phyloP scores from a whole-genome alignment of 1,140 invertebrate genomes.

The Propsilocerus akamusi region DNA sequence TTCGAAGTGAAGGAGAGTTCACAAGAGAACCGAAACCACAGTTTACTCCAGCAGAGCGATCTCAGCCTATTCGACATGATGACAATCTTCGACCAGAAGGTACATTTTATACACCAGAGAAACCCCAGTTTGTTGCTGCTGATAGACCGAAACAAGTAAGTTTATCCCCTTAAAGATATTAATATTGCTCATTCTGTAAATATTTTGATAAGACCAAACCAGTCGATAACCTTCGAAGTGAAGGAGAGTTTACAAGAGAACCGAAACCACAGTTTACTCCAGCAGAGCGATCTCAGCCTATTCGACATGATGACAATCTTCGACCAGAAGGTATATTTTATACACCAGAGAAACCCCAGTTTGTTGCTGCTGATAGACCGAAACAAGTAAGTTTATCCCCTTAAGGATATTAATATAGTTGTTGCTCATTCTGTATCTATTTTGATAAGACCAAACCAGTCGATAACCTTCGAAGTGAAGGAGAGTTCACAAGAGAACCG shows the following conservation, averaged over 20 bases:
- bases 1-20: constrained; percentile 35
- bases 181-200: too few relatives aligned
- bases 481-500: constrained; percentile 24
- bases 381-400: constrained; percentile 21
- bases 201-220: constrained; percentile 13
- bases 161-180: constrained; percentile 33
- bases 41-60: constrained; percentile 24
- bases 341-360: constrained; percentile 21
- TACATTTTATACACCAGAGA: constrained; percentile 35
- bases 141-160: constrained; percentile 32
- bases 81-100: constrained; percentile 40
- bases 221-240: constrained; percentile 24
- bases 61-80: constrained; percentile 23
- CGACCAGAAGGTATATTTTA: constrained; percentile 49
- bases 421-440: constrained; percentile 38
- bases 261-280: constrained; percentile 18
- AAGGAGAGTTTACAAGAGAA: constrained; percentile 26
- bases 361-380: constrained; percentile 19
- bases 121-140: constrained; percentile 26
- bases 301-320: constrained; percentile 35
- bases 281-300: constrained; percentile 25
- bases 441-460: constrained; percentile 22
- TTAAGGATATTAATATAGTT: constrained; percentile 31
- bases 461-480: constrained; percentile 35
- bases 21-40: constrained; percentile 16